Evolutionary conservation across 2,888 invertebrate genomes (phyloP), one percentile per base, ranked within the genome.

Genomic region (Trichopoda pennipes): DNA sequence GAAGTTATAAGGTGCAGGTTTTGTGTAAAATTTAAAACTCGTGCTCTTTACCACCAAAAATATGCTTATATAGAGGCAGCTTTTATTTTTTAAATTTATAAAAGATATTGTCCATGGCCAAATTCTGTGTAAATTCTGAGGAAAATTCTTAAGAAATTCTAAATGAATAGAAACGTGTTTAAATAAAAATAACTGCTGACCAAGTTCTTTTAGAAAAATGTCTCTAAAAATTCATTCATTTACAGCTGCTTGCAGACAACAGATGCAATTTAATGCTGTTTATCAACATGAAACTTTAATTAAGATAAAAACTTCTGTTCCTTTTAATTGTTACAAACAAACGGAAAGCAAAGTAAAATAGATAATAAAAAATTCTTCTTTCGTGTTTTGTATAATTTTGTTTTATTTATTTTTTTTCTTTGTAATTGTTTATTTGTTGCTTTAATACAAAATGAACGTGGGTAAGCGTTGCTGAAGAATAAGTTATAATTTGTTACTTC

Each of bases 201-300:
- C 12, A 38, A 38, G 38, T 38, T 12, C 38, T 12, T 38, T 2
- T 38, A 38, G 38, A 12, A 38, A 38, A 12, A 6, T 38, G 10
- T 14, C 38, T 38, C 3, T 38, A 0, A 3, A 44, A n/a, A 4
- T 44, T 3, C 16, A 4, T 44, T 3, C 16, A 14, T 44, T 44
- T 14, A 14, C n/a, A n/a, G 14, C 16, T n/a, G 2, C n/a, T 14
- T n/a, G n/a, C 35, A 3, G 14, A 49, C 49, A 49, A 14, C 47
- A 19, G 63, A 51, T 28, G 28, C 47, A 66, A 19, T 66, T 19
- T 51, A 66, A 49, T 51, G 51, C 16, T 66, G 2, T 68, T 66
- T 66, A 17, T 17, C 66, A 21, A 55, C 55, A 68, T 56, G n/a
- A 55, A 68, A 55, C 42, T 68, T 68, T 68, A 68, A 68, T 68